Base-by-base conservation (phyloP, 2,888 invertebrate species). In the Mimas tiliae region DNA sequence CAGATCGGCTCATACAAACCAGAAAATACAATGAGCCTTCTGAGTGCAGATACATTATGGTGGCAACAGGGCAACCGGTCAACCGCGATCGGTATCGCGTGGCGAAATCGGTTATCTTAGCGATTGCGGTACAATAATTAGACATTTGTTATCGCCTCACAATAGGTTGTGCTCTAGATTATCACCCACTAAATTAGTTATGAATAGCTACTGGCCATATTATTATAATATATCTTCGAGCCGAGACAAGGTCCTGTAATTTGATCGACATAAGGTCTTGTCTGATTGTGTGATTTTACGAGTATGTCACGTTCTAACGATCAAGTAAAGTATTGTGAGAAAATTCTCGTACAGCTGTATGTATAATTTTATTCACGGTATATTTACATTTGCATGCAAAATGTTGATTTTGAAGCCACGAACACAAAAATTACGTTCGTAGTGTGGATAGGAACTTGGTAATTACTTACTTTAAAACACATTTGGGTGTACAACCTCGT, bases 71-170 rank as follows among this genome's bases (percentile, higher is more conserved):
- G 66, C 65, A 68, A 62, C 71, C 68, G 68, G 70, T 67, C 67
- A 67, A 67, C 38, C 58, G 69, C 51, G 70, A 71, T 74, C 58
- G 66, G 58, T 81, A 82, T 82, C 82, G 66, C 62, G 74, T 73
- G 72, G 70, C 68, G 68, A 65, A 72, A 79, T 78, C 71, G 67
- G 65, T 71, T 75, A 75, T 78, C 74, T 73, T 75, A 74, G 76
- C 70, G 68, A 70, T 71, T 73, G 77, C 70, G 69, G 71, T 66
- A 70, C 67, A 72, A 71, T 70, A 74, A 80, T 81, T 78, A 75
- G 70, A 78, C 76, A 70, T 70, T 69, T 72, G 70, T 73, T 75
- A 74, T 74, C 74, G 70, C 68, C 64, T 64, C 69, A 70, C 74
- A 72, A 75, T 73, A 62, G 69, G 67, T 34, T 64, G 69, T 58